Base-by-base conservation (phyloP, 2,888 invertebrate species). In the Drosophila incognita region DNA sequence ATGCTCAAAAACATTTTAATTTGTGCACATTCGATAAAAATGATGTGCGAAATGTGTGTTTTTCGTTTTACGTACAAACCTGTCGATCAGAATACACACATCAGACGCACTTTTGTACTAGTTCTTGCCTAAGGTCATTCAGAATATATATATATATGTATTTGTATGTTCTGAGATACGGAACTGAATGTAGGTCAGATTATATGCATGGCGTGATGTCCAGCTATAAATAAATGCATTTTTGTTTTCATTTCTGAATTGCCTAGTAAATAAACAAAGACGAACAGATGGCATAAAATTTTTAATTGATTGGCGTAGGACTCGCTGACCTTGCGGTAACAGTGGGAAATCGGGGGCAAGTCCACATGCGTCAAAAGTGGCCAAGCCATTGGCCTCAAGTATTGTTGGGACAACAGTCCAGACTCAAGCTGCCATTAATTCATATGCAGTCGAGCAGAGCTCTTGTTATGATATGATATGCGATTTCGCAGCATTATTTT, bases 171-270 rank as follows among this genome's bases (percentile, higher is more conserved):
- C 60, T 62, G 70, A 77, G 54, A 79, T 51, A 63, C 79, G 76
- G 78, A 75, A 79, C 76, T 74, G 60, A 81, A 85, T 88, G 83
- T 79, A 83, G 83, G 88, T 86, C 86, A 74, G 74, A 73, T 83
- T 67, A 79, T 29, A 49, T 76, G 80, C 67, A 80, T 60, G 64
- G 69, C 69, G 52, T 72, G 64, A 69, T 75, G 75, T 78, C 82
- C 79, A 69, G 83, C 81, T 81, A 81, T 74, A 81, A 81, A 81
- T 81, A 81, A 79, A 75, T 88, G 77, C 74, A 73, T 66, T 83
- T 80, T 49, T 73, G 81, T 69, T 76, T 76, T 83, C 74, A 67
- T 70, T 75, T 76, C 74, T 53, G 72, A 69, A 86, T 77, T 75
- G 88, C 74, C 84, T 79, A 68, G 81, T 76, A 74, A 79, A 63